Evolutionary conservation across 2,797 vertebrate genomes (phyloP).

Genomic region (Heterohyrax brucei): DNA sequence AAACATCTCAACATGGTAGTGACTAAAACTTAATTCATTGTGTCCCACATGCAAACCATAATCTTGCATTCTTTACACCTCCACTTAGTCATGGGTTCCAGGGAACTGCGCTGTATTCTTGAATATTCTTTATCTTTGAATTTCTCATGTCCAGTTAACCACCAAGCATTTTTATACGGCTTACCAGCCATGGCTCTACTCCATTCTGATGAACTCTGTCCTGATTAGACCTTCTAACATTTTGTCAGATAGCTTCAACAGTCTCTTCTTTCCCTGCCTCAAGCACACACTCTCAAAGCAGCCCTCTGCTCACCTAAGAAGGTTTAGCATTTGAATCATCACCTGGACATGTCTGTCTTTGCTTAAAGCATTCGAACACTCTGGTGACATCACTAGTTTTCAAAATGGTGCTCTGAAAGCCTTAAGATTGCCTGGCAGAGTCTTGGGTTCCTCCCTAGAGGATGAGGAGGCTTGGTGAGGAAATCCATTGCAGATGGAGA

Average conservation of each 20-base stretch:
- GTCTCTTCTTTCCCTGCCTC: background rate
- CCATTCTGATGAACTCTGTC: background rate
- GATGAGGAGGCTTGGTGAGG: too few species aligned
- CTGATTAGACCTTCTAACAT: accelerated
- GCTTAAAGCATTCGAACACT: background rate
- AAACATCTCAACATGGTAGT: background rate
- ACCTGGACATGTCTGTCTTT: background rate
- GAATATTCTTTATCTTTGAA: background rate
- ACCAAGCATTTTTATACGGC: background rate
- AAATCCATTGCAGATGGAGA: background rate
- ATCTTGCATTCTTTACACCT: background rate
- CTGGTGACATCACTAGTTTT: background rate
- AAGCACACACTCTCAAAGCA: background rate
- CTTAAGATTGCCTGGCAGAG: background rate
- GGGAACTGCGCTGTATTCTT: background rate
- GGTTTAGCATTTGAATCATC: background rate
- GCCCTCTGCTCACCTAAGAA: background rate
- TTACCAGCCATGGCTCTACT: background rate
- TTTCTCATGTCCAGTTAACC: background rate
- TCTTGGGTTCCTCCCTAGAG: background rate
- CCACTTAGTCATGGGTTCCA: background rate
- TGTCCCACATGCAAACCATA: background rate
- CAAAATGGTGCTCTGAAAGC: constrained; percentile 1
- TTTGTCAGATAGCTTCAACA: background rate
- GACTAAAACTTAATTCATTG: constrained; percentile 3